Percentiles rank a stretch among this genome's conserved stretches.
Evolutionary conservation across 2,797 vertebrate species (phyloP).

Genomic region (Hippopotamyrus pictus): DNA sequence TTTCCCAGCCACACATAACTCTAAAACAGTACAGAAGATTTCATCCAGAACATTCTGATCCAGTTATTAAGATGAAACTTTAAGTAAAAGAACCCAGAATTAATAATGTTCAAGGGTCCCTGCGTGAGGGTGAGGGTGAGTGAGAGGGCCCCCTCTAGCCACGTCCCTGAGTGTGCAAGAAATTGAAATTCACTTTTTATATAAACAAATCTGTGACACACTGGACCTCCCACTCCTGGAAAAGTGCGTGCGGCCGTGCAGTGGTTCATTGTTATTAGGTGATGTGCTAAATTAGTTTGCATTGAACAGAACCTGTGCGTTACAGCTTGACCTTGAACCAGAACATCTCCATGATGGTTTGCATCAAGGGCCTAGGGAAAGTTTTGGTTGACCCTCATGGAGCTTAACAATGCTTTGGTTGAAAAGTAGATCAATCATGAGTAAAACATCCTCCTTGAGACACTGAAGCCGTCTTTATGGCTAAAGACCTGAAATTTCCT

Average conservation of each 20-base stretch:
- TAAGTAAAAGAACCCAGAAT: not conserved
- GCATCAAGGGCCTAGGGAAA: not conserved
- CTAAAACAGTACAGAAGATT: not conserved
- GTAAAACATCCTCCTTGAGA: not conserved
- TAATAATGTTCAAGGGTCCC: not conserved
- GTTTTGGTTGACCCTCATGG: not conserved
- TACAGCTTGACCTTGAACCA: not conserved
- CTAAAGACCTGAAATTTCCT: not conserved
- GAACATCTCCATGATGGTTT: not conserved
- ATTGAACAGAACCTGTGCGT: not conserved
- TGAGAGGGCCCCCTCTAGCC: not conserved
- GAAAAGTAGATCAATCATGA: not conserved
- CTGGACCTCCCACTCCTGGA: not conserved
- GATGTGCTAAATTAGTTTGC: not conserved
- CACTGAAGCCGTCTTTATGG: not conserved
- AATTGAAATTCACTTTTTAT: not conserved
- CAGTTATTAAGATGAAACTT: not conserved
- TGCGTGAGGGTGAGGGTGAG: not conserved
- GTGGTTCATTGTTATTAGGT: not conserved
- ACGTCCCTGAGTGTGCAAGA: not conserved
- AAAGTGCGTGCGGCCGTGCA: not conserved
- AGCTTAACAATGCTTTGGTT: not conserved
- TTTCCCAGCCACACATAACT: not conserved
- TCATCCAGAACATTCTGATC: not conserved
- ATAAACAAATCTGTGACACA: not conserved